Evolutionary conservation across 1,140 invertebrate species (phyloP).

Genomic region (Drosophila biarmipes): DNA sequence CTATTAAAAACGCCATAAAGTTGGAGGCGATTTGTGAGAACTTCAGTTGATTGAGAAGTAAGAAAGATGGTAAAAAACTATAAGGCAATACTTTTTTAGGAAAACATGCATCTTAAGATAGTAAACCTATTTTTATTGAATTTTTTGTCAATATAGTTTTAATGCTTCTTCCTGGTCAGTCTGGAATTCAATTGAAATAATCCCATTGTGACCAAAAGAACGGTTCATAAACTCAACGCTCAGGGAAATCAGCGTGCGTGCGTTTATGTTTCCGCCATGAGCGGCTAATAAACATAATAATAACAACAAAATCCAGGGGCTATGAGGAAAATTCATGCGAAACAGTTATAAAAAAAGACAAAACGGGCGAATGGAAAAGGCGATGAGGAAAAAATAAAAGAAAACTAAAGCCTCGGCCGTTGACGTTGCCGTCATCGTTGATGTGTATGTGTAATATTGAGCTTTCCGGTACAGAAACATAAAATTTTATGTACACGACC

Average conservation of each 20-base stretch:
- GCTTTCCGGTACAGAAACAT: conserved; percentile 80
- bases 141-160: background rate
- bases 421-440: conserved; percentile 59
- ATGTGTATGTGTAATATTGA: conserved; percentile 67
- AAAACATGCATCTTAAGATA: background rate
- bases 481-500: conserved; percentile 78
- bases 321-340: conserved; percentile 63
- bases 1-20: conserved; percentile 7
- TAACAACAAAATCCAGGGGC: conserved; percentile 17
- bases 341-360: conserved; percentile 66
- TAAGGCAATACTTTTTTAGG: background rate
- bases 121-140: no score
- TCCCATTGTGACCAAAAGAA: conserved; percentile 21
- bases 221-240: conserved; percentile 32
- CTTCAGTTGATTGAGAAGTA: conserved; percentile 1
- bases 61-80: background rate
- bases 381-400: conserved; percentile 24
- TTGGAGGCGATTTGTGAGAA: background rate
- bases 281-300: conserved; percentile 32
- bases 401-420: conserved; percentile 56
- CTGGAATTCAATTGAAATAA: conserved; percentile 1
- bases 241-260: conserved; percentile 48
- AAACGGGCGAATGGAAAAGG: conserved; percentile 1
- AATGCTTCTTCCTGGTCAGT: background rate
- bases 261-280: conserved; percentile 63